Evolutionary conservation across 2,888 invertebrate genomes (phyloP).

Genomic region (Dioctria rufipes): DNA sequence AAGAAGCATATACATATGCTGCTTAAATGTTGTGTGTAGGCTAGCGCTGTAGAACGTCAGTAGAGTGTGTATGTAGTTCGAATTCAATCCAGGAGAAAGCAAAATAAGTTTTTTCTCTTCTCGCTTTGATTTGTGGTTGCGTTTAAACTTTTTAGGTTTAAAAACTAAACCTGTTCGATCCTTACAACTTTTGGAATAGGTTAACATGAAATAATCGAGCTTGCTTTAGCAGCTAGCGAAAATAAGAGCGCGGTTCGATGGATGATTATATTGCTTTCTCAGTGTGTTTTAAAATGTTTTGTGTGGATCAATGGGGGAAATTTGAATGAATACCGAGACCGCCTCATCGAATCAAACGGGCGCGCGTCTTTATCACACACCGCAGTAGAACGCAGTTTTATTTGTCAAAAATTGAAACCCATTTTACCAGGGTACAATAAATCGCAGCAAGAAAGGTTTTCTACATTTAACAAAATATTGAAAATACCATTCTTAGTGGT

Average conservation of each 20-base stretch:
- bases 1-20: too few relatives aligned
- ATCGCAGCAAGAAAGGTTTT: slow-evolving; percentile 57
- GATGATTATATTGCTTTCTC: background rate
- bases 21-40: too few relatives aligned
- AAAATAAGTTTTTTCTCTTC: background rate
- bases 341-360: too few relatives aligned
- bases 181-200: slow-evolving; percentile 52
- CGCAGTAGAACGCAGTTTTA: slow-evolving; percentile 70
- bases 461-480: slow-evolving; percentile 45
- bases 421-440: slow-evolving; percentile 69
- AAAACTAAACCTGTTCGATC: slow-evolving; percentile 51
- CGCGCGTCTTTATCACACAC: background rate
- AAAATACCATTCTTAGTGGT: too few relatives aligned
- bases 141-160: slow-evolving; percentile 38
- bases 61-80: too few relatives aligned
- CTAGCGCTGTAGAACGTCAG: too few relatives aligned
- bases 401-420: slow-evolving; percentile 72
- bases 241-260: background rate
- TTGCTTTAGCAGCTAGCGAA: background rate
- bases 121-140: background rate
- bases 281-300: too few relatives aligned
- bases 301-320: slow-evolving; percentile 1
- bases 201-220: slow-evolving; percentile 5
- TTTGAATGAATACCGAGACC: background rate
- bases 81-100: too few relatives aligned